These are phyloP conservation scores for Heterodera schachtii DNA, from an alignment of 1,140 invertebrate genomes.

Conservation along the genomic window DNA sequence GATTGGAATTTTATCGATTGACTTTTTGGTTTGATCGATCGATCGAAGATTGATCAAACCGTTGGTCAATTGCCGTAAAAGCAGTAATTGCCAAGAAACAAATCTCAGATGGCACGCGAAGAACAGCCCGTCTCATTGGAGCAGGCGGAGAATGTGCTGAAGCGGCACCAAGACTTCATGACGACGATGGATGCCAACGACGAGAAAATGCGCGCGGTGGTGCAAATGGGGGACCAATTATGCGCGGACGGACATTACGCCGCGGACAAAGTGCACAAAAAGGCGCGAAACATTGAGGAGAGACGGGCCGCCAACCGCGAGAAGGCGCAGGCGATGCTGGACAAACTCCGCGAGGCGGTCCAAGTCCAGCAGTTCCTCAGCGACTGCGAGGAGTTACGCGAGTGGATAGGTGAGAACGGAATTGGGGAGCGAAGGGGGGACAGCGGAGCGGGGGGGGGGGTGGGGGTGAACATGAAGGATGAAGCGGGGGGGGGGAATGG, in stretches of 20 bases:
- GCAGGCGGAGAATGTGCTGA: conserved; percentile 93
- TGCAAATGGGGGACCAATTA: conserved; percentile 86
- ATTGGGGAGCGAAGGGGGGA: conserved; percentile 59
- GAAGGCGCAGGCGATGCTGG: conserved; percentile 73
- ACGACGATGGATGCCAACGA: conserved; percentile 99
- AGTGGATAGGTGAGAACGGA: conserved; percentile 76
- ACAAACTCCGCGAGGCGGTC: conserved; percentile 80
- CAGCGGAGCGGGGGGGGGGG: neutral
- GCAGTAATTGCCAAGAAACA: neutral
- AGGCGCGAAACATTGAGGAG: conserved; percentile 89
- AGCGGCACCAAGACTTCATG: conserved; percentile 92
- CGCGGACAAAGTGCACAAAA: conserved; percentile 85
- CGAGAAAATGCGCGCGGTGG: conserved; percentile 94
- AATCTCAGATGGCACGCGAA: conserved; percentile 77
- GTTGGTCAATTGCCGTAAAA: too few species aligned
- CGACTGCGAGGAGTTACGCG: conserved; percentile 84
- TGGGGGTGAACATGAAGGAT: too few species aligned
- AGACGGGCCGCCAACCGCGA: conserved; percentile 84
- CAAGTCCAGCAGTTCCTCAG: conserved; percentile 67
- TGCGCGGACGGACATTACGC: conserved; percentile 74
- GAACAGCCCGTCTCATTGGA: conserved; percentile 91
- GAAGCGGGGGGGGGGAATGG: too few species aligned
- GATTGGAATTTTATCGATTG: too few species aligned
- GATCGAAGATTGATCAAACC: too few species aligned
- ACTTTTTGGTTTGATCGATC: too few species aligned